Evolutionary conservation across 2,113 vertebrate species (phyloP).

Genomic region (Paraplagusia blochii): DNA sequence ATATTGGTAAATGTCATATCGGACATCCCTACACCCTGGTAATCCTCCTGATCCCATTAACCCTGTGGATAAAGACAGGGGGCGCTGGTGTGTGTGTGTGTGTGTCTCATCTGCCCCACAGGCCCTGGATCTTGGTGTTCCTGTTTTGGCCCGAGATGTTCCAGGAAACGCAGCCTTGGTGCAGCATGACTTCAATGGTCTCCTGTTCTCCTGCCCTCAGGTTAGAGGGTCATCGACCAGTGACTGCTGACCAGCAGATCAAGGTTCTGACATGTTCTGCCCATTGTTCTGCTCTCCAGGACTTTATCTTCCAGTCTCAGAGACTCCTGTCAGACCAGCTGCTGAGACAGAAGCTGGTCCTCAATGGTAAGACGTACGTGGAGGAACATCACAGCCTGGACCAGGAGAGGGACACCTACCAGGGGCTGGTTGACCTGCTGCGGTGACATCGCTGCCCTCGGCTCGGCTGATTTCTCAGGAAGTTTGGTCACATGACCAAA

Average conservation of each 20-base stretch:
- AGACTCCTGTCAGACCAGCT: constrained; percentile 75
- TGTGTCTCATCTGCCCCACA: constrained; percentile 49
- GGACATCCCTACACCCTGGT: too few relatives aligned
- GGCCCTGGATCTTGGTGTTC: constrained; percentile 90
- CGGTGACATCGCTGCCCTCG: constrained; percentile 36
- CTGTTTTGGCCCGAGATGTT: constrained; percentile 87
- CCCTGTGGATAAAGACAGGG: too few relatives aligned
- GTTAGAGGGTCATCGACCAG: constrained; percentile 62
- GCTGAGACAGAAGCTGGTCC: constrained; percentile 73
- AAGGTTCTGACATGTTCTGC: too few relatives aligned
- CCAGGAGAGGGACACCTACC: constrained; percentile 82
- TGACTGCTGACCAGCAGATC: too few relatives aligned
- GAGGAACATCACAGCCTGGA: constrained; percentile 74
- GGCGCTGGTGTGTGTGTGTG: background rate
- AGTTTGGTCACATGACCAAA: background rate
- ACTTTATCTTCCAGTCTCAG: constrained; percentile 84
- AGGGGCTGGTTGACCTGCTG: constrained; percentile 75
- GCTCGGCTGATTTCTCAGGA: constrained; percentile 32
- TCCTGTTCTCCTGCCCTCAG: constrained; percentile 85
- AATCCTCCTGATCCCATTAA: too few relatives aligned
- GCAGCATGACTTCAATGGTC: constrained; percentile 80
- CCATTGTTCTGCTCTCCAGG: constrained; percentile 76
- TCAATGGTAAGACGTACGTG: constrained; percentile 79
- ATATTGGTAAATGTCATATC: too few relatives aligned
- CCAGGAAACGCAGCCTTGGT: constrained; percentile 88